Conservation (phyloP, 2,113 vertebrate species). For the Actinemys pallida region DNA sequence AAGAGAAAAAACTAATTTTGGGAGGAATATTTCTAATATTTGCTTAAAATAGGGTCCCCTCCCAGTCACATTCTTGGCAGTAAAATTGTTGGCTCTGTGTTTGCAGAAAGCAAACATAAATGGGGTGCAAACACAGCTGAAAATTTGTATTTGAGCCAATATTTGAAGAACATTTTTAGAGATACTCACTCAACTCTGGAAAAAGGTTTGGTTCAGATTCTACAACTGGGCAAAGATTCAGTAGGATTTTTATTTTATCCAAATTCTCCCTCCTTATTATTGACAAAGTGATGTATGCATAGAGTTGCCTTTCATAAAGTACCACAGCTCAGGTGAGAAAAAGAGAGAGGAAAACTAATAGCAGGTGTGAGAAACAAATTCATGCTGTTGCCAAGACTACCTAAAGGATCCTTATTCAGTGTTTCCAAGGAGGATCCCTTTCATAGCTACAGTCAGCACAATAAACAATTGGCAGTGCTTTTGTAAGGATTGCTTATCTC, state of each 20-base stretch:
- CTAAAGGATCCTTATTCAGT: not conserved
- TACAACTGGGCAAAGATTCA: fast-evolving
- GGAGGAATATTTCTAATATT: not conserved
- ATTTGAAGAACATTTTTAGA: not conserved
- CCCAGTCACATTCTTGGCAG: not conserved
- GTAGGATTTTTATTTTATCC: not conserved
- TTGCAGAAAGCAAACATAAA: not conserved
- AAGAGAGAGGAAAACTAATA: not conserved
- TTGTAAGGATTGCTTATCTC: slow-evolving; percentile 23
- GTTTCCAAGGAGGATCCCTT: slow-evolving; percentile 16
- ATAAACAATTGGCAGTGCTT: slow-evolving; percentile 19
- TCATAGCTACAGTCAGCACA: slow-evolving; percentile 8
- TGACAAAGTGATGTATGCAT: not conserved
- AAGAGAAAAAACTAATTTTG: not conserved
- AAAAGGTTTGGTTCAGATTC: not conserved
- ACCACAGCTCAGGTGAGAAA: not conserved
- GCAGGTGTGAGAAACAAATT: slow-evolving; percentile 20
- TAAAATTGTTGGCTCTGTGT: not conserved
- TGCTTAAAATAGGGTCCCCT: not conserved
- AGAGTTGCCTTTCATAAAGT: not conserved
- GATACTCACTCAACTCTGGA: not conserved
- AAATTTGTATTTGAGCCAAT: not conserved
- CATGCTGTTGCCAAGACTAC: slow-evolving; percentile 20
- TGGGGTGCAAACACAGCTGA: not conserved
- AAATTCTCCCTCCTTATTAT: not conserved